Evolutionary conservation across 2,888 invertebrate genomes (phyloP), one percentile per base, ranked within the genome.

Genomic region (Ditylenchus weischeri): DNA sequence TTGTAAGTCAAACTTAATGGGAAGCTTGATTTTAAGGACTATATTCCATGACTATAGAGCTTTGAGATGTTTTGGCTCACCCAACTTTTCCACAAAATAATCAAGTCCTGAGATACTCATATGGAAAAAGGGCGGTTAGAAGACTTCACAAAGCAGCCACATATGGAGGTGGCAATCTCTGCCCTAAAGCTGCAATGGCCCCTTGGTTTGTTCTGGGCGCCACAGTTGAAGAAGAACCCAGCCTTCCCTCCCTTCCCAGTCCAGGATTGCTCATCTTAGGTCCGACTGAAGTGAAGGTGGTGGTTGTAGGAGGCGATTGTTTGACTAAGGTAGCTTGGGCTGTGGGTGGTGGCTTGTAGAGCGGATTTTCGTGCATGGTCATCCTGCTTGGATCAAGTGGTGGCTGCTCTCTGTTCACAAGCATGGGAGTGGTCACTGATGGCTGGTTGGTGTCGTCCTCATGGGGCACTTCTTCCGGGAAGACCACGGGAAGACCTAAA

Each of bases 401-500:
- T 15, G 94, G 93, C 82, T 93, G 92, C 83, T 94, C 94, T 78
- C 94, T 93, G 81, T 92, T 90, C 85, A 94, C 88, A 77, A 95
- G 93, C 65, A 94, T 90, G 7, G 94, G 94, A 73, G 91, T 90
- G 85, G 93, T 91, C 65, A 86, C 86, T n/a, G 83, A 60, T 13
- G 73, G 66, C 18, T 58, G 61, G n/a, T 74, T 68, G 36, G 72
- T 71, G 19, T 78, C 78, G 36, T 91, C 91, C 49, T 83, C 84
- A 0, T 90, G 91, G 78, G 92, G 90, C 57, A 95, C 87, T 84
- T 96, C 96, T 84, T 96, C 94, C 15, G 86, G 86, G 78, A 95
- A 94, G 82, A 96, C 95, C 50, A 95, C 93, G 0, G 96, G 95
- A 57, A 73, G 92, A 62, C 87, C 87, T 74, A 19, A 50, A 21